Conservation (phyloP, 2,113 vertebrate genomes). For the Triplophysa rosa region DNA sequence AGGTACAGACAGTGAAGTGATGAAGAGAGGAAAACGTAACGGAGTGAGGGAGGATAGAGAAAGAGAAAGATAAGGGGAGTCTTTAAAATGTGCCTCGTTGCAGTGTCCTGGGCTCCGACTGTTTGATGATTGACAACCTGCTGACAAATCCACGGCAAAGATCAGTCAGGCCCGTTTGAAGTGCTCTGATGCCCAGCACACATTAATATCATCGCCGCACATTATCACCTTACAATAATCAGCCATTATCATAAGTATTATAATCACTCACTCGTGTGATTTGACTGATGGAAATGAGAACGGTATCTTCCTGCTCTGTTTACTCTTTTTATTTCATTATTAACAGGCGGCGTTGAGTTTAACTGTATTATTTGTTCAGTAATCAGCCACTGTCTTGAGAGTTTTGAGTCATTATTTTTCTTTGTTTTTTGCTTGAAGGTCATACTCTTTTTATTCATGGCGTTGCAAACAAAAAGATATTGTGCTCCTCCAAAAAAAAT, state of each 20-base stretch:
- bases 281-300: constrained; percentile 39
- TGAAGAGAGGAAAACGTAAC: constrained; percentile 28
- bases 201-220: constrained; percentile 38
- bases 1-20: constrained; percentile 38
- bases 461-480: not conserved
- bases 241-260: constrained; percentile 42
- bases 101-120: constrained; percentile 30
- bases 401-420: constrained; percentile 4
- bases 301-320: constrained; percentile 23
- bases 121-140: constrained; percentile 48
- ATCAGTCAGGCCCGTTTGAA: constrained; percentile 37
- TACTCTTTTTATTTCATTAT: constrained; percentile 43
- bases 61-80: constrained; percentile 47
- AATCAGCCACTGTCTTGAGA: not conserved
- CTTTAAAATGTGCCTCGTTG: constrained; percentile 44
- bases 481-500: not conserved
- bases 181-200: constrained; percentile 46
- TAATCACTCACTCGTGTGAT: constrained; percentile 41
- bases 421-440: not conserved
- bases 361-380: constrained; percentile 21
- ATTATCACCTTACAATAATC: constrained; percentile 36
- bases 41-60: constrained; percentile 41
- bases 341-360: constrained; percentile 9
- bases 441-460: not conserved
- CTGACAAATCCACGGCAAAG: constrained; percentile 30